Conservation (phyloP, 2,113 vertebrate species). For the Dendrocopos noguchii region DNA sequence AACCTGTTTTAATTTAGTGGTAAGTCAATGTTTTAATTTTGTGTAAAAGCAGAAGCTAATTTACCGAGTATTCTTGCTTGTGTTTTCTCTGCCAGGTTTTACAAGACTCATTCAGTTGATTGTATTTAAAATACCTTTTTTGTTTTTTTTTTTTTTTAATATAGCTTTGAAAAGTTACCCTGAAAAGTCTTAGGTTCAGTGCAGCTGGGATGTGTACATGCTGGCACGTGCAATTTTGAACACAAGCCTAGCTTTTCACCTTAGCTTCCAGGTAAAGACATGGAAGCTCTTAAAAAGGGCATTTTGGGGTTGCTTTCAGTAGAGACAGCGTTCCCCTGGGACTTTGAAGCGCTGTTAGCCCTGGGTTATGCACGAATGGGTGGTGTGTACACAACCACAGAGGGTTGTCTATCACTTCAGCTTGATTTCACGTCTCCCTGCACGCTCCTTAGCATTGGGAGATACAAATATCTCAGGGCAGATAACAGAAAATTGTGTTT, state of each 20-base stretch:
- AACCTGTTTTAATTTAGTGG: constrained; percentile 48
- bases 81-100: constrained; percentile 20
- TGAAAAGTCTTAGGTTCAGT: neutral
- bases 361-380: neutral
- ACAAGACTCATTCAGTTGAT: neutral
- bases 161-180: neutral
- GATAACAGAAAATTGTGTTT: neutral
- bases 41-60: constrained; percentile 47
- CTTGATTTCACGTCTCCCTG: neutral
- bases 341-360: neutral
- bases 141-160: neutral
- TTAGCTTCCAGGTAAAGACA: neutral
- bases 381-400: neutral
- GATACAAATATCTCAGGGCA: neutral
- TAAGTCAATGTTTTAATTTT: constrained; percentile 55
- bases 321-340: neutral
- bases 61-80: constrained; percentile 11
- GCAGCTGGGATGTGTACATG: neutral
- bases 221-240: neutral
- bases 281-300: neutral
- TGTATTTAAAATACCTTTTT: neutral
- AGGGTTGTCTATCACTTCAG: neutral
- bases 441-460: neutral
- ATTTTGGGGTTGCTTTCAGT: neutral
- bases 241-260: neutral